These are phyloP conservation scores for Drosophila seguyi DNA, from an alignment of 1,140 invertebrate genomes.

Conservation along the genomic window DNA sequence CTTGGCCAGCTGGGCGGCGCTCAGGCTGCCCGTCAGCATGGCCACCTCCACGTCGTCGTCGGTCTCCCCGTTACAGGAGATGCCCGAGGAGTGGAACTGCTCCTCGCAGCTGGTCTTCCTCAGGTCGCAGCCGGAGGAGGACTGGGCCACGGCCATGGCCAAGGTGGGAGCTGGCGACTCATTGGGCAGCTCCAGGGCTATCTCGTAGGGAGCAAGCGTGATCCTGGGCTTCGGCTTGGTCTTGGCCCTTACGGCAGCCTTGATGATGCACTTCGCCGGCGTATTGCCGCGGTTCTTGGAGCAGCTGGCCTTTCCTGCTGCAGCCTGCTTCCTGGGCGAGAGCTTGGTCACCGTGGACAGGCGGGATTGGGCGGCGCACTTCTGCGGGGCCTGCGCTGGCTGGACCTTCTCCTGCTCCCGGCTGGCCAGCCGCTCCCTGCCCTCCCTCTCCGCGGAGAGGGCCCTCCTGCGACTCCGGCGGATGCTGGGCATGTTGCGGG, in stretches of 20 bases:
- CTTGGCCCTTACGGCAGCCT: slow-evolving; percentile 61
- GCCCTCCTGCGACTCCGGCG: slow-evolving; percentile 66
- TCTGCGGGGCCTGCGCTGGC: slow-evolving; percentile 32
- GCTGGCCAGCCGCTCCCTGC: slow-evolving; percentile 23
- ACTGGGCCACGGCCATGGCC: slow-evolving; percentile 57
- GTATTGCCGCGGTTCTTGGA: slow-evolving; percentile 53
- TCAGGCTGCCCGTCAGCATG: slow-evolving; percentile 73
- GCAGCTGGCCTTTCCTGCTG: slow-evolving; percentile 43
- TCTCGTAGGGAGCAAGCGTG: slow-evolving; percentile 63
- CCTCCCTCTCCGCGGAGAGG: slow-evolving; percentile 42
- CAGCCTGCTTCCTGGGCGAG: slow-evolving; percentile 45
- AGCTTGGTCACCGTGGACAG: slow-evolving; percentile 71
- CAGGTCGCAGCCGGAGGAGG: slow-evolving; percentile 57
- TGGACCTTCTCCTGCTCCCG: slow-evolving; percentile 29
- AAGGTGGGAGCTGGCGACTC: slow-evolving; percentile 45
- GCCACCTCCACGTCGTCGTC: slow-evolving; percentile 80
- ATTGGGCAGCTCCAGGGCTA: slow-evolving; percentile 63
- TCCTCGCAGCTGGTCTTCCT: slow-evolving; percentile 60
- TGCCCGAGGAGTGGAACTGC: slow-evolving; percentile 82
- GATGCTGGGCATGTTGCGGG: slow-evolving; percentile 83
- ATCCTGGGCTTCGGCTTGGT: slow-evolving; percentile 60
- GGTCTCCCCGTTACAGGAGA: slow-evolving; percentile 75
- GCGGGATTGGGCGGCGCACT: slow-evolving; percentile 37
- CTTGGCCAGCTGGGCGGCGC: slow-evolving; percentile 47
- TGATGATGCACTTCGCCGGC: slow-evolving; percentile 41